phyloP scores from a whole-genome alignment of 1,140 invertebrate genomes.

The Macrobrachium rosenbergii region DNA sequence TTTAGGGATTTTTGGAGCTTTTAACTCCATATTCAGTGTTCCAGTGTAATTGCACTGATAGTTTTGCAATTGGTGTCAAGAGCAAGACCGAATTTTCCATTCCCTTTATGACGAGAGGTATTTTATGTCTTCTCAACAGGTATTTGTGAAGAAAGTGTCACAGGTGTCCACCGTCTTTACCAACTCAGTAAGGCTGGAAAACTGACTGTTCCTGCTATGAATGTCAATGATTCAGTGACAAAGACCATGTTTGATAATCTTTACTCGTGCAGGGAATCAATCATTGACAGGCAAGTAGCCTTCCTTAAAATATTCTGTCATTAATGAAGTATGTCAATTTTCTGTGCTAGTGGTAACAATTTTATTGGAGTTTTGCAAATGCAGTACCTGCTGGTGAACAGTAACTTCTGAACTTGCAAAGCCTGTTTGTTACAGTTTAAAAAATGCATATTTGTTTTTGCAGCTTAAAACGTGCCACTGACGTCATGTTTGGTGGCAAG shows the following conservation, averaged over 20 bases:
- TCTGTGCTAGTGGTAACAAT: too few relatives aligned
- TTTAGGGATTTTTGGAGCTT: too few relatives aligned
- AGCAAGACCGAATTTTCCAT: background rate
- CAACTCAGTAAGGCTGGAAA: constrained; percentile 96
- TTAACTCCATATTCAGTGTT: background rate
- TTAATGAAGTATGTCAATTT: too few relatives aligned
- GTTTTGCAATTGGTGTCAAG: background rate
- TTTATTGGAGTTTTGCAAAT: too few relatives aligned
- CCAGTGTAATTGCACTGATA: background rate
- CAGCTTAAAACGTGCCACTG: constrained; percentile 94
- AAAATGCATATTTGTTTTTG: constrained; percentile 62
- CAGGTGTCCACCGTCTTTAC: constrained; percentile 96
- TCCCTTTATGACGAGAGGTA: background rate
- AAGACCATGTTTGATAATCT: constrained; percentile 99
- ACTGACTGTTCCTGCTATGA: constrained; percentile 97
- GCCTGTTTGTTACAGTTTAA: background rate
- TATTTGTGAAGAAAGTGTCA: constrained; percentile 98
- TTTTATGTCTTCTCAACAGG: constrained; percentile 73
- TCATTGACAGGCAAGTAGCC: constrained; percentile 84
- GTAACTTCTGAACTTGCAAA: too few relatives aligned
- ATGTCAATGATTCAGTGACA: constrained; percentile 98
- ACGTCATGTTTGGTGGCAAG: constrained; percentile 98
- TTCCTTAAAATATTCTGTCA: too few relatives aligned
- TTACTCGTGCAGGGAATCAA: constrained; percentile 91
- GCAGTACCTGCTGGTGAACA: too few relatives aligned